Evolutionary conservation across 2,113 vertebrate genomes (phyloP).

Genomic region (Sylvia atricapilla): DNA sequence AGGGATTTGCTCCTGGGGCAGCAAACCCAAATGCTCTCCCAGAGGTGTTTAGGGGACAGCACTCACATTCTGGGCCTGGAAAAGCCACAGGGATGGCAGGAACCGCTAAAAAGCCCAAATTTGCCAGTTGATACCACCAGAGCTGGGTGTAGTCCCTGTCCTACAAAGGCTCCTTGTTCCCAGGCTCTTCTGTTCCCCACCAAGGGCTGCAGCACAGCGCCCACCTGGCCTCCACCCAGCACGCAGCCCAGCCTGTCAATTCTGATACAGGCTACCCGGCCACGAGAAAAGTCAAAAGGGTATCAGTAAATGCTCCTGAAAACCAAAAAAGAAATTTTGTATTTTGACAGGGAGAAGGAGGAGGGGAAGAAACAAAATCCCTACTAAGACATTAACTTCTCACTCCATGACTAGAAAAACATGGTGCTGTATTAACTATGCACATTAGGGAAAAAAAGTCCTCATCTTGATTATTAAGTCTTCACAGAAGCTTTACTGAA

Average conservation of each 20-base stretch:
- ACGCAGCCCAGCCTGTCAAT: not conserved
- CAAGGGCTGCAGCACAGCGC: not conserved
- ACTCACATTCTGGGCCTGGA: rapidly evolving
- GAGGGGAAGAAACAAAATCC: not conserved
- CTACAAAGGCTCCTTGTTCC: not conserved
- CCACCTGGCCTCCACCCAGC: not conserved
- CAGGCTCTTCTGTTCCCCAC: not conserved
- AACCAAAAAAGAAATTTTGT: not conserved
- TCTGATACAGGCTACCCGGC: rapidly evolving
- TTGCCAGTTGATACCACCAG: not conserved
- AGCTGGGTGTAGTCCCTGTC: not conserved
- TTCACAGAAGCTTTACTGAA: not conserved
- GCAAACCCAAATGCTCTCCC: not conserved
- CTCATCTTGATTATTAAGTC: not conserved
- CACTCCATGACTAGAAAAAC: not conserved
- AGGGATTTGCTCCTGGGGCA: not conserved
- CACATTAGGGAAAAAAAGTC: not conserved
- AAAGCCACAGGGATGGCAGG: not conserved
- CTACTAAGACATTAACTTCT: not conserved
- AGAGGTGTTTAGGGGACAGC: not conserved
- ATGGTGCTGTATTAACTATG: not conserved
- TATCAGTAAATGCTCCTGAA: not conserved
- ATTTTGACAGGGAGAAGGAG: not conserved
- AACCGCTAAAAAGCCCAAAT: not conserved
- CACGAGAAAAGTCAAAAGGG: not conserved